These are phyloP conservation scores for Cisticola juncidis DNA, from an alignment of 2,113 vertebrate genomes.

Conservation along the genomic window DNA sequence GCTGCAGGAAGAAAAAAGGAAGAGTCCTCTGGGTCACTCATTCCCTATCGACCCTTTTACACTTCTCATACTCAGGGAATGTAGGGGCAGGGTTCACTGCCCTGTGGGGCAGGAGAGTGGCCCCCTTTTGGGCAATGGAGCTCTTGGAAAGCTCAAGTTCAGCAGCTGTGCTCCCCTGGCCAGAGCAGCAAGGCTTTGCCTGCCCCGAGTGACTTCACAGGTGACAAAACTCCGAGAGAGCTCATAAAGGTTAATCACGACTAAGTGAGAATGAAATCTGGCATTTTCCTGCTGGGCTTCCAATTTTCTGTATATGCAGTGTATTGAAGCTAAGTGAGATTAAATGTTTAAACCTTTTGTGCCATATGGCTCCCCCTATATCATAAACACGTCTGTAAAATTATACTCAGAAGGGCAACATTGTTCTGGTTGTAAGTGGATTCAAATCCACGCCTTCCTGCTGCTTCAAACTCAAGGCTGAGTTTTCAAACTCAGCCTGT, in stretches of 20 bases:
- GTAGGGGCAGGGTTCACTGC: neutral
- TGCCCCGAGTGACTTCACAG: neutral
- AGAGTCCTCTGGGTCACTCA: neutral
- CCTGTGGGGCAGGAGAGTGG: neutral
- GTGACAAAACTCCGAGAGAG: neutral
- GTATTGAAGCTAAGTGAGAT: slow-evolving; percentile 51
- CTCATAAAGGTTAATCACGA: slow-evolving; percentile 40
- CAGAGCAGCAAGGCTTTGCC: neutral
- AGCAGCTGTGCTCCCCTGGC: neutral
- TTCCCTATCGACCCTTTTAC: neutral
- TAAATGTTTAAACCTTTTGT: slow-evolving; percentile 42
- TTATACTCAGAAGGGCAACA: neutral
- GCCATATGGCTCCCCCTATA: slow-evolving; percentile 49
- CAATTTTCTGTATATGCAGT: slow-evolving; percentile 23
- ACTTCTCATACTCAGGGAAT: fast-evolving
- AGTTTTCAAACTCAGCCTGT: neutral
- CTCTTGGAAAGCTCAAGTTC: neutral
- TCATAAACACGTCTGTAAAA: slow-evolving; percentile 37
- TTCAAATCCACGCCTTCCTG: neutral
- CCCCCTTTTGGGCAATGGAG: neutral
- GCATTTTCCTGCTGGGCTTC: slow-evolving; percentile 56
- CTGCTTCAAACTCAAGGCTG: neutral
- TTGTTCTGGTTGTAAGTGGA: neutral
- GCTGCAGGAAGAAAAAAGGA: neutral
- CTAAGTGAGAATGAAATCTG: slow-evolving; percentile 55